phyloP scores from a whole-genome alignment of 2,113 vertebrate genomes.

The Corvus moneduloides region DNA sequence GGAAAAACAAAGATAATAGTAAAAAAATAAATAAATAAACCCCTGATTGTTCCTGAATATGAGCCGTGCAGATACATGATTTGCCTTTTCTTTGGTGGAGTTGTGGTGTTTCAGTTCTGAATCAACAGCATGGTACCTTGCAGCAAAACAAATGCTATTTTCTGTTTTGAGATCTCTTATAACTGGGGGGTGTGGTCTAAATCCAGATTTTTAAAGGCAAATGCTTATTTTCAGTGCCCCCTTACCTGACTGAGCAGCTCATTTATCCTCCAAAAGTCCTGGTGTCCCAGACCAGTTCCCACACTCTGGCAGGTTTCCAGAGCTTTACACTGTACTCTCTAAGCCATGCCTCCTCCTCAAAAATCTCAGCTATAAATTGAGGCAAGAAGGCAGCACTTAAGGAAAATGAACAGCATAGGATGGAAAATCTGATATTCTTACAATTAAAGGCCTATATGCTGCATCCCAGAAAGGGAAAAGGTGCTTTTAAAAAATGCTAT shows the following conservation, averaged over 20 bases:
- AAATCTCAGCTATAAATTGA: background rate
- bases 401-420: rapidly evolving
- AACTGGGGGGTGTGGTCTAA: background rate
- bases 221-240: background rate
- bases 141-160: background rate
- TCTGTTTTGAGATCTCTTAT: background rate
- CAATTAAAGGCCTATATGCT: background rate
- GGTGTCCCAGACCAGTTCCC: background rate
- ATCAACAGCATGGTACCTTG: background rate
- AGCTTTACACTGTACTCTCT: background rate
- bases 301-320: background rate
- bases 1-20: background rate
- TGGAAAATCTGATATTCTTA: background rate
- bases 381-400: background rate
- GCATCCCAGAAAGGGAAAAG: background rate
- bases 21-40: background rate
- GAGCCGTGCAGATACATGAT: background rate
- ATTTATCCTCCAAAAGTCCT: background rate
- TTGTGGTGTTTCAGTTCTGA: background rate
- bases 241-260: background rate
- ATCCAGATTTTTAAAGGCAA: background rate
- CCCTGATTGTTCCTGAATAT: background rate
- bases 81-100: background rate
- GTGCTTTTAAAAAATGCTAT: background rate
- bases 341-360: background rate